These are phyloP conservation scores for Cepaea nemoralis DNA, from an alignment of 1,140 invertebrate genomes.

Conservation along the genomic window DNA sequence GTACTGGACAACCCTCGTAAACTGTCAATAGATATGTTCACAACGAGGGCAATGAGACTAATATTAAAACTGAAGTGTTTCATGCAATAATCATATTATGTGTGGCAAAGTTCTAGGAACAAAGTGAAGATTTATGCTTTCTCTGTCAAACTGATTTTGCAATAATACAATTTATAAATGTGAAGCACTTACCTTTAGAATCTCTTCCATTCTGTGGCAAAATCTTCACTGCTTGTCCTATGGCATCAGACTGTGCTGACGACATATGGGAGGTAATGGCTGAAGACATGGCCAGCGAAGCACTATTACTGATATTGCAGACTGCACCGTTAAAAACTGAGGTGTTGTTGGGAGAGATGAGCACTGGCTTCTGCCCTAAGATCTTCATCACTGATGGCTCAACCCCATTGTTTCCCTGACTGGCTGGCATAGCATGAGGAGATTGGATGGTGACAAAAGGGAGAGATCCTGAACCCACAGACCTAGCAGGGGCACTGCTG, in stretches of 20 bases:
- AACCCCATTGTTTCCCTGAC: slow-evolving; percentile 7
- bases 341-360: background rate
- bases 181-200: slow-evolving; percentile 31
- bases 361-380: slow-evolving; percentile 14
- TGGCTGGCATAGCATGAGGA: background rate
- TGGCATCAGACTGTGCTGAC: background rate
- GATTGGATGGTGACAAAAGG: slow-evolving; percentile 26
- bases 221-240: slow-evolving; percentile 25
- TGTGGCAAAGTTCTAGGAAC: background rate
- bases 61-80: too few species aligned
- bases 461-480: background rate
- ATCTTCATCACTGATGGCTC: slow-evolving; percentile 27
- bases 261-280: background rate
- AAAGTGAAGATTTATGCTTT: background rate
- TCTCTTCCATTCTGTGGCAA: slow-evolving; percentile 20
- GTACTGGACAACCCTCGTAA: too few species aligned
- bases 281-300: background rate
- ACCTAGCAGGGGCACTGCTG: background rate
- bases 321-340: slow-evolving; percentile 11
- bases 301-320: background rate
- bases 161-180: too few species aligned
- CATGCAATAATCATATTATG: too few species aligned
- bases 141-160: too few species aligned
- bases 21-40: too few species aligned
- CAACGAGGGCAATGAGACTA: too few species aligned